Conservation (phyloP, 1,140 invertebrate species). For the Solenopsis fugax region DNA sequence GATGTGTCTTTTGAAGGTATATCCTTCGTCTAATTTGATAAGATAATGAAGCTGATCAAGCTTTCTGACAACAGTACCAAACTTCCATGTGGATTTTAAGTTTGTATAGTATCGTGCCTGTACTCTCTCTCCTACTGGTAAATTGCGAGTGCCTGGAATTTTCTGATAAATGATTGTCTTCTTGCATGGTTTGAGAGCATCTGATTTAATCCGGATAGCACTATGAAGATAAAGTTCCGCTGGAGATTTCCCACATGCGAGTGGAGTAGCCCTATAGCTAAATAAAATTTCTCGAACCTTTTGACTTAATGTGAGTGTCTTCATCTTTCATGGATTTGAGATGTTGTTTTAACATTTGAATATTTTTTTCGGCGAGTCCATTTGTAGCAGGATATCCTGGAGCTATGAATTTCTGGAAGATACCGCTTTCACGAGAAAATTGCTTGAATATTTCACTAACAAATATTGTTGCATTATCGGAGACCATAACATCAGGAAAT, state of each 20-base stretch:
- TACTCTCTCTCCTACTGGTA: not conserved
- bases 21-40: not conserved
- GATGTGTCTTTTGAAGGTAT: not conserved
- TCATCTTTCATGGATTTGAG: not conserved
- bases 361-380: not conserved
- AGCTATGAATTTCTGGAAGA: no score
- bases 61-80: not conserved
- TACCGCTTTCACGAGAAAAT: not conserved
- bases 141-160: not conserved
- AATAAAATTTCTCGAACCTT: not conserved
- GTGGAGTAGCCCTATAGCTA: not conserved
- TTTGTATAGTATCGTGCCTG: not conserved
- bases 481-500: not conserved
- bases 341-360: not conserved
- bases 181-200: not conserved
- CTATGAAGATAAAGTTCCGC: not conserved
- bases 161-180: not conserved
- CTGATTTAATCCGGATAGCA: not conserved
- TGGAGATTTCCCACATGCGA: not conserved
- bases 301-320: not conserved
- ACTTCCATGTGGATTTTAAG: not conserved
- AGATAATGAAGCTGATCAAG: not conserved
- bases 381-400: no score
- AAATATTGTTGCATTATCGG: not conserved
- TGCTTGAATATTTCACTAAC: not conserved